Evolutionary conservation across 2,113 vertebrate species (phyloP).

Genomic region (Nothobranchius furzeri): DNA sequence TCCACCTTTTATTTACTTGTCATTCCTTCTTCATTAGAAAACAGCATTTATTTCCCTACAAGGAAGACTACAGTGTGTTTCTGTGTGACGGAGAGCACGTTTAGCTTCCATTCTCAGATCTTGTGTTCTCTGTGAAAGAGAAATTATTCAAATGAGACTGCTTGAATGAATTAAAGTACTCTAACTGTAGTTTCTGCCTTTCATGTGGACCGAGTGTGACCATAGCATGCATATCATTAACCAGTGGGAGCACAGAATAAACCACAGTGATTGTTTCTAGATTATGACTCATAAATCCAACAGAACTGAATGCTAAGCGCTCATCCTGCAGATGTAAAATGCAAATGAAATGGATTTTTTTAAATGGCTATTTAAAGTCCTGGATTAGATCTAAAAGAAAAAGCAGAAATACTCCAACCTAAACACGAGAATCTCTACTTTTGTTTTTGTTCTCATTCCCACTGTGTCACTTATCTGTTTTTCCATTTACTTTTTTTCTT

Average conservation of each 20-base stretch:
- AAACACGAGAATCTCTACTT: neutral
- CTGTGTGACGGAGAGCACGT: conserved; percentile 1
- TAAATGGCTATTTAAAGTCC: neutral
- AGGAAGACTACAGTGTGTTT: neutral
- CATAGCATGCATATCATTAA: conserved; percentile 2
- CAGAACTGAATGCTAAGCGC: conserved; percentile 16
- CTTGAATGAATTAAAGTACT: conserved; percentile 18
- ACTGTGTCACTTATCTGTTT: conserved; percentile 27
- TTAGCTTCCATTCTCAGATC: conserved; percentile 9
- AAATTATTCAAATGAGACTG: conserved; percentile 43
- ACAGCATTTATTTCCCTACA: neutral
- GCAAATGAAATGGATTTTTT: neutral
- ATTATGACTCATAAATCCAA: conserved; percentile 28
- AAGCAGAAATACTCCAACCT: neutral
- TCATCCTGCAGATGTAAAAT: conserved; percentile 1
- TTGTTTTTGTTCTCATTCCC: neutral
- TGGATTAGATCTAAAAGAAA: neutral
- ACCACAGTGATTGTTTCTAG: conserved; percentile 21
- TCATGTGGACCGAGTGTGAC: conserved; percentile 4
- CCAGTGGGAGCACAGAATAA: conserved; percentile 9
- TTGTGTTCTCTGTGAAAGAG: conserved; percentile 19
- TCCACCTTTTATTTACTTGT: too few species aligned
- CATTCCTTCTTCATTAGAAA: neutral
- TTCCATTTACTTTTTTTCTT: conserved; percentile 1
- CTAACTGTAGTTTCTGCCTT: neutral